phyloP scores from a whole-genome alignment of 2,797 vertebrate genomes.

The Alexandromys oeconomus region DNA sequence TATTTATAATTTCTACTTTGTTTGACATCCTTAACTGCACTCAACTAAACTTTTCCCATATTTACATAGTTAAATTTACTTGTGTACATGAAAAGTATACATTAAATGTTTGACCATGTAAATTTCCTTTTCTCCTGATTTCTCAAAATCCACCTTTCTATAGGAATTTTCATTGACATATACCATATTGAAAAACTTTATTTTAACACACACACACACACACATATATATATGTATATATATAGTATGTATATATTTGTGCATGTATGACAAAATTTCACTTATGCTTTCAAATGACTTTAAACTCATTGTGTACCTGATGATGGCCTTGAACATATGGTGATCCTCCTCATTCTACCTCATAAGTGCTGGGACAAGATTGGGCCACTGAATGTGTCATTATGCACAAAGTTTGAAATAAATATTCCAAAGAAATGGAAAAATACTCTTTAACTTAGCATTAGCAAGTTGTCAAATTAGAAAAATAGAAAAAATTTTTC shows the following conservation, averaged over 20 bases:
- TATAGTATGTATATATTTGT: neutral
- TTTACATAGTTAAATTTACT: neutral
- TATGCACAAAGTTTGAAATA: neutral
- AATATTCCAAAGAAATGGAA: neutral
- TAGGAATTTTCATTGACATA: neutral
- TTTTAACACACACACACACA: too few species aligned
- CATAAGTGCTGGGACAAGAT: neutral
- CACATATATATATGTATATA: too few species aligned
- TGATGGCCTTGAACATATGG: neutral
- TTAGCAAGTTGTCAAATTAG: neutral
- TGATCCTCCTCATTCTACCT: neutral
- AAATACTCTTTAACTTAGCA: neutral
- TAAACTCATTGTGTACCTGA: neutral
- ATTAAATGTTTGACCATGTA: neutral
- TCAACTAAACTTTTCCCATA: neutral
- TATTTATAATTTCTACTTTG: neutral
- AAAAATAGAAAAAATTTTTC: neutral
- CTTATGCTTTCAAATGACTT: neutral
- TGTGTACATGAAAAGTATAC: neutral
- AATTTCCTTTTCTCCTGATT: neutral
- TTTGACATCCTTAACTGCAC: neutral
- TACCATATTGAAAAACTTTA: too few species aligned
- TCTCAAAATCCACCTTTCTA: neutral
- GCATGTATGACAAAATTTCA: neutral
- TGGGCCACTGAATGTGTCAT: neutral